These are phyloP conservation scores for Polia nebulosa DNA, from an alignment of 2,888 invertebrate species.

Conservation along the genomic window DNA sequence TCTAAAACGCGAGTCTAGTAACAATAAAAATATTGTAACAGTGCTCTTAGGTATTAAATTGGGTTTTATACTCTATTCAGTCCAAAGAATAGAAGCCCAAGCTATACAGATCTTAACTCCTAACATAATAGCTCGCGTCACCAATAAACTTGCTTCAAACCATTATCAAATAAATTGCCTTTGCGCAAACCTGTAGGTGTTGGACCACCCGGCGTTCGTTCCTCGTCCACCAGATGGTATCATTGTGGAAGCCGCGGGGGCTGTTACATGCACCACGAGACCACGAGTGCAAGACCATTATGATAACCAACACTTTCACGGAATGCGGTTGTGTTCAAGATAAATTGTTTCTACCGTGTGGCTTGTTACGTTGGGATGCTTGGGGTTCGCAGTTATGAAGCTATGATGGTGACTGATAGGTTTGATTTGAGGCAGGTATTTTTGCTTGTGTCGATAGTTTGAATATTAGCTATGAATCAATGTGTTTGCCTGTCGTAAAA, in stretches of 20 bases:
- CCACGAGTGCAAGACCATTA: constrained; percentile 24
- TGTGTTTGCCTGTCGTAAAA: neutral
- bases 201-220: constrained; percentile 54
- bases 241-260: constrained; percentile 44
- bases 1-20: too few species aligned
- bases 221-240: constrained; percentile 47
- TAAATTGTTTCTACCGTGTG: constrained; percentile 32
- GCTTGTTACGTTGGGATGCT: constrained; percentile 26
- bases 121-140: constrained; percentile 31
- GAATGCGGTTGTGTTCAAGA: constrained; percentile 48
- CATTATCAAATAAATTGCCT: constrained; percentile 43
- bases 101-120: constrained; percentile 2
- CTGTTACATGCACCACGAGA: constrained; percentile 35
- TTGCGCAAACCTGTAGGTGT: constrained; percentile 40
- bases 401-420: neutral
- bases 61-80: neutral
- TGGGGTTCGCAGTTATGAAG: constrained; percentile 11
- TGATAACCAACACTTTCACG: constrained; percentile 52
- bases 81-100: neutral
- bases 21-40: too few species aligned
- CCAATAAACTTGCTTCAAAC: constrained; percentile 27
- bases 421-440: neutral
- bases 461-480: neutral
- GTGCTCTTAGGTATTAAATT: too few species aligned
- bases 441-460: neutral